A percentile compares a stretch with the other conserved stretches of the same genome.
Evolutionary conservation across 2,113 vertebrate genomes (phyloP).

Genomic region (Ictalurus punctatus): DNA sequence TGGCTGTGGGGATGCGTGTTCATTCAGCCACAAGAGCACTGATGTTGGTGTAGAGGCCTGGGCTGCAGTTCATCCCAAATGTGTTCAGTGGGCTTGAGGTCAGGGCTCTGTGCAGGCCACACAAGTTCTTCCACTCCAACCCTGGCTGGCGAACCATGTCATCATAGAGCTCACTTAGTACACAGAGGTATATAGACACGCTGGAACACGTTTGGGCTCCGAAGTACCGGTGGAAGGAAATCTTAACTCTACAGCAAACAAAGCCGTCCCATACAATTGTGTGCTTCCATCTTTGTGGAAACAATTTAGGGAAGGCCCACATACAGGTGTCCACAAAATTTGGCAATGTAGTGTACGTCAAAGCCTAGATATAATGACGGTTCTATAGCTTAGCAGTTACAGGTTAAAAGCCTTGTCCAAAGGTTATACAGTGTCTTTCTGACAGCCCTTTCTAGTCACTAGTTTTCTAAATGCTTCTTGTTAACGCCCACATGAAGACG

Average conservation of each 20-base stretch:
- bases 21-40: neutral
- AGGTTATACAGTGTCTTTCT: neutral
- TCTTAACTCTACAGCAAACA: neutral
- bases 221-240: neutral
- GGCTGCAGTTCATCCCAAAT: neutral
- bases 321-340: neutral
- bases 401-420: neutral
- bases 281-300: neutral
- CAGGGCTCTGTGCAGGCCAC: neutral
- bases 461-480: neutral
- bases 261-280: too few species aligned
- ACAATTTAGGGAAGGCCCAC: neutral
- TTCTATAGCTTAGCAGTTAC: neutral
- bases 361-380: neutral
- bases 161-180: neutral
- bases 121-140: neutral
- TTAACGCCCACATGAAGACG: neutral
- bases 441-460: neutral
- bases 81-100: neutral
- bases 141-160: neutral
- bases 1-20: neutral
- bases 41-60: neutral
- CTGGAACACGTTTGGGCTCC: neutral
- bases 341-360: neutral
- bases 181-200: neutral